A percentile compares a stretch with the other conserved stretches of the same genome.
Conservation (phyloP, 2,797 vertebrate species). For the Tragopan temminckii region DNA sequence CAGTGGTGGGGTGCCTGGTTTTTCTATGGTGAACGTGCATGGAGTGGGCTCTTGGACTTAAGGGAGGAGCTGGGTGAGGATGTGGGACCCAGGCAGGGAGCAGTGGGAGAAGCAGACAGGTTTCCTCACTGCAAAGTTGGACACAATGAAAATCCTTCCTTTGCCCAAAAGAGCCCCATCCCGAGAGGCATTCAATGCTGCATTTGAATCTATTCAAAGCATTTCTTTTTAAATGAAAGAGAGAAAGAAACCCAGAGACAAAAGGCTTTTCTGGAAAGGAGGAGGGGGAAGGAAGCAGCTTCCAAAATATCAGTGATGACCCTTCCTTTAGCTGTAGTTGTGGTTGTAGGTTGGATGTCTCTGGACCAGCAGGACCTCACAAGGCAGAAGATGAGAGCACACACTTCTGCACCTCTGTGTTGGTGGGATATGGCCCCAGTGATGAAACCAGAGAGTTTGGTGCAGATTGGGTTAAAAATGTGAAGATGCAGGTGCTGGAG, state of each 20-base stretch:
- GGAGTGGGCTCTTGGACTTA: background rate
- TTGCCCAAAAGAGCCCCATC: background rate
- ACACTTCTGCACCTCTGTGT: background rate
- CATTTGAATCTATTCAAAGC: background rate
- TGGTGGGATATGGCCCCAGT: background rate
- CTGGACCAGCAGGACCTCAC: background rate
- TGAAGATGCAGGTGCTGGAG: background rate
- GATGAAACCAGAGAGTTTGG: background rate
- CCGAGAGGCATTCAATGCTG: background rate
- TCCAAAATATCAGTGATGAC: background rate
- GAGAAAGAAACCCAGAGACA: slow-evolving; percentile 44
- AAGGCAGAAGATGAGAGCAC: background rate
- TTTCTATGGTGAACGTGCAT: background rate
- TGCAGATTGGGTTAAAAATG: background rate
- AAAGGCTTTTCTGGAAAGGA: slow-evolving; percentile 30
- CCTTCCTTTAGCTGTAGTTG: background rate
- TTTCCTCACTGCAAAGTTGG: background rate
- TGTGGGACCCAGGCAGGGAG: background rate
- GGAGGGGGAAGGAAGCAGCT: background rate
- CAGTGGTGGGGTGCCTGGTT: no score
- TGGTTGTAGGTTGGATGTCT: background rate
- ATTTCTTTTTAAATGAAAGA: background rate
- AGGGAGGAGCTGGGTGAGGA: background rate
- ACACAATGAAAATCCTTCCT: slow-evolving; percentile 16
- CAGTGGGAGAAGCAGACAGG: background rate